Percentiles rank a stretch among this genome's conserved stretches.
Conservation (phyloP, 1,140 invertebrate genomes). For the Achroia grisella region DNA sequence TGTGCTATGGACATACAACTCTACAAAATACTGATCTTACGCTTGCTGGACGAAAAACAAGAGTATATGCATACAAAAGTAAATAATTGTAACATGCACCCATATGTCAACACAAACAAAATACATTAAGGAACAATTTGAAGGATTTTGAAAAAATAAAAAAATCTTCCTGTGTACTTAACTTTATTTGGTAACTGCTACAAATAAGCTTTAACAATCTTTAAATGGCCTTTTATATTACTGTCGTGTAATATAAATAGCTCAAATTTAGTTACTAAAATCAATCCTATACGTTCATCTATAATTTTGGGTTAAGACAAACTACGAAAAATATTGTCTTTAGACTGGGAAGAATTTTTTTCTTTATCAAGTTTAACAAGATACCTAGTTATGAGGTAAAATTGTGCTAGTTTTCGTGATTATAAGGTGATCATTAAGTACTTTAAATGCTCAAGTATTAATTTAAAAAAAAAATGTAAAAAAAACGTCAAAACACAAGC, state of each 20-base stretch:
- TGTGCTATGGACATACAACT: conserved; percentile 14
- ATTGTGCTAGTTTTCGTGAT: conserved; percentile 2
- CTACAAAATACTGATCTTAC: conserved; percentile 11
- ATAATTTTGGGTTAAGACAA: not conserved
- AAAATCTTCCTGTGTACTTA: conserved; percentile 36
- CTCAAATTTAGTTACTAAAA: too few relatives aligned
- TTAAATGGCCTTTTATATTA: too few relatives aligned
- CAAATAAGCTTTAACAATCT: conserved; percentile 42
- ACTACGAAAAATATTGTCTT: not conserved
- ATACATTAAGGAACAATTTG: conserved; percentile 14
- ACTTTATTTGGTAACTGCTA: conserved; percentile 67
- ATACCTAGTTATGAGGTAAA: not conserved
- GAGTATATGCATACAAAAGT: not conserved
- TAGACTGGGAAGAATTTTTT: too few relatives aligned
- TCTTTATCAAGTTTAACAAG: not conserved
- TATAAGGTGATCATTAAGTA: conserved; percentile 26
- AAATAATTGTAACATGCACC: conserved; percentile 10
- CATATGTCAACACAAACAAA: conserved; percentile 10
- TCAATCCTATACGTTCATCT: not conserved
- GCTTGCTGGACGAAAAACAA: not conserved
- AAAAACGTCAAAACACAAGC: conserved; percentile 27
- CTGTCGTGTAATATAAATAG: too few relatives aligned
- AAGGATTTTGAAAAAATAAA: conserved; percentile 16
- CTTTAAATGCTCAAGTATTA: conserved; percentile 32
- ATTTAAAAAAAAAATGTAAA: conserved; percentile 26